Conservation (phyloP, 2,797 vertebrate species). For the Rhyacichthys aspro region DNA sequence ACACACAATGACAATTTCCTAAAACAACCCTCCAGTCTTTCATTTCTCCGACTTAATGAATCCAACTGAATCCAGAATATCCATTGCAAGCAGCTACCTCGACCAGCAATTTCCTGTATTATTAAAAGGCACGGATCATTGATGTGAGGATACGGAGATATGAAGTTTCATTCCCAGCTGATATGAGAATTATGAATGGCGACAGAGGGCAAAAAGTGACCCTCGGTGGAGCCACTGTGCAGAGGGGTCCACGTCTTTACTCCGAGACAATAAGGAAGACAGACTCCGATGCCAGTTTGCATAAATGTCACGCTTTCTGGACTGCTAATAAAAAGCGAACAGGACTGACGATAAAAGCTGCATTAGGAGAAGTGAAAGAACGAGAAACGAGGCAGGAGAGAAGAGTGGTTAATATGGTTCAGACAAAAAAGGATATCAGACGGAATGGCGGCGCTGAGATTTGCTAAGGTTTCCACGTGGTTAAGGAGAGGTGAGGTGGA, state of each 20-base stretch:
- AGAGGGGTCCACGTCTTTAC: slow-evolving; percentile 54
- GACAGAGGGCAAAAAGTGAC: slow-evolving; percentile 68
- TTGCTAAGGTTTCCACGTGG: slow-evolving; percentile 53
- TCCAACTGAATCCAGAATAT: slow-evolving; percentile 48
- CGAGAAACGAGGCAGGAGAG: slow-evolving; percentile 35
- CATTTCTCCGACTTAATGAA: slow-evolving; percentile 61
- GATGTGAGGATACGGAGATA: slow-evolving; percentile 68
- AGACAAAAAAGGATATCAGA: slow-evolving; percentile 63
- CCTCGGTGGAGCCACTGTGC: slow-evolving; percentile 44
- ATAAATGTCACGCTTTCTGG: slow-evolving; percentile 65
- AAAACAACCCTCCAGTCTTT: slow-evolving; percentile 50
- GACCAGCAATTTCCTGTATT: slow-evolving; percentile 69
- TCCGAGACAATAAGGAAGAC: slow-evolving; percentile 56
- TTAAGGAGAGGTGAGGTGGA: slow-evolving; percentile 46
- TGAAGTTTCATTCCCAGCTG: slow-evolving; percentile 69
- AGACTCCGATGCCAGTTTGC: slow-evolving; percentile 55
- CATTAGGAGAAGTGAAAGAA: slow-evolving; percentile 43
- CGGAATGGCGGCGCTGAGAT: slow-evolving; percentile 48
- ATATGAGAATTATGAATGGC: slow-evolving; percentile 76
- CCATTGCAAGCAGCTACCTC: slow-evolving; percentile 57
- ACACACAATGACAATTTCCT: slow-evolving; percentile 39
- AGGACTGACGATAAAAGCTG: slow-evolving; percentile 53
- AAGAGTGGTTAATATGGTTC: slow-evolving; percentile 53
- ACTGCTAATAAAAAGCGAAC: slow-evolving; percentile 59
- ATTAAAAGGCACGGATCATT: slow-evolving; percentile 65